These are phyloP conservation scores for Steinernema carpocapsae DNA, from an alignment of 2,888 invertebrate genomes.

Conservation along the genomic window DNA sequence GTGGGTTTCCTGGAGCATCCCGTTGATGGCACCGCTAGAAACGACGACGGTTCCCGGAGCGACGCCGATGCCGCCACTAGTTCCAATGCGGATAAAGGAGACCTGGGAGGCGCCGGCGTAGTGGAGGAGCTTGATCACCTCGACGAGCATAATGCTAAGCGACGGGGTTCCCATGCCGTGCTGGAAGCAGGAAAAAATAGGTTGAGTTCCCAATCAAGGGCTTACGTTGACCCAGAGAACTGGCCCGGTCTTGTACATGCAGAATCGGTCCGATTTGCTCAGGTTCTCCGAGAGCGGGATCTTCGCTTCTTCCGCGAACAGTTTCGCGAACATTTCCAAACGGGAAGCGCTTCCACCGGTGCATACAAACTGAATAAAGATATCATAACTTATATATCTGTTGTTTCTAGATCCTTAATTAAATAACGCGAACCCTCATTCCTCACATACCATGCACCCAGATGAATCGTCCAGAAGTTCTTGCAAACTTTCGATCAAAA, in stretches of 20 bases:
- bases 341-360: slow-evolving; percentile 71
- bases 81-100: slow-evolving; percentile 85
- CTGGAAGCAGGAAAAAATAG: slow-evolving; percentile 72
- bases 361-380: slow-evolving; percentile 71
- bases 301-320: slow-evolving; percentile 65
- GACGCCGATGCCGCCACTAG: slow-evolving; percentile 77
- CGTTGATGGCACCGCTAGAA: slow-evolving; percentile 88
- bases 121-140: slow-evolving; percentile 93
- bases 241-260: slow-evolving; percentile 71
- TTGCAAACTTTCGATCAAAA: too few species aligned
- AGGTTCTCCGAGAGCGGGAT: slow-evolving; percentile 66
- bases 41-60: slow-evolving; percentile 84
- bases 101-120: slow-evolving; percentile 87
- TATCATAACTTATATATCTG: too few species aligned
- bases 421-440: neutral
- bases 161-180: slow-evolving; percentile 99
- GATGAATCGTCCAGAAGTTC: too few species aligned
- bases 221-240: slow-evolving; percentile 71
- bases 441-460: too few species aligned
- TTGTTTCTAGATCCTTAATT: neutral
- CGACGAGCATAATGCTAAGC: slow-evolving; percentile 90
- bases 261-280: slow-evolving; percentile 70
- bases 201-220: slow-evolving; percentile 5
- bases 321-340: slow-evolving; percentile 70
- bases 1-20: slow-evolving; percentile 77